Conservation (phyloP, 1,140 invertebrate genomes). For the Drosophila kikkawai region DNA sequence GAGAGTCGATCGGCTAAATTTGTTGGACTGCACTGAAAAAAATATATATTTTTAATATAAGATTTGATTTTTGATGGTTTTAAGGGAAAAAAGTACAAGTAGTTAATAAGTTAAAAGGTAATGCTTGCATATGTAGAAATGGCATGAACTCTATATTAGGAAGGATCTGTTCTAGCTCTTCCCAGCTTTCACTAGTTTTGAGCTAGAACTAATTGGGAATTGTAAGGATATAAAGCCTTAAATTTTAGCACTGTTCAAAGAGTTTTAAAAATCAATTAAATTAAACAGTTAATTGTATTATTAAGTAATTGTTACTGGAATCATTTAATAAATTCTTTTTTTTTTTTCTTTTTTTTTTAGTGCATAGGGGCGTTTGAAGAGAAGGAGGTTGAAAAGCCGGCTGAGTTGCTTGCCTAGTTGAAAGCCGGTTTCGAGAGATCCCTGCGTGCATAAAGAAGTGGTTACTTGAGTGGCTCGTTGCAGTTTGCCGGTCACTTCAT, state of each 20-base stretch:
- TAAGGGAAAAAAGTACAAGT: background rate
- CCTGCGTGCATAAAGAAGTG: constrained; percentile 45
- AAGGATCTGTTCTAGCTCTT: background rate
- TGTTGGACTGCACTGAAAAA: background rate
- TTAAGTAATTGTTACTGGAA: background rate
- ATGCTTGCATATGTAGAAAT: no score
- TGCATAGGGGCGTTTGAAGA: constrained; percentile 3
- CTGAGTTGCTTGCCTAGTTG: constrained; percentile 48
- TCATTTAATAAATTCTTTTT: background rate
- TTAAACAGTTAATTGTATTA: background rate
- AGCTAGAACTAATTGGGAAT: background rate
- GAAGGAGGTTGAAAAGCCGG: constrained; percentile 22
- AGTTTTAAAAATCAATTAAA: no score
- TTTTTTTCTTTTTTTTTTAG: background rate
- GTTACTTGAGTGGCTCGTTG: constrained; percentile 61
- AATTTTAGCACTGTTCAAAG: background rate
- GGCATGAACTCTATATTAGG: no score
- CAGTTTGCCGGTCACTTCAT: constrained; percentile 62
- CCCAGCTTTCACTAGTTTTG: background rate
- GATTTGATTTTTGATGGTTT: background rate
- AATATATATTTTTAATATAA: background rate
- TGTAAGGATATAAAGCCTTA: background rate
- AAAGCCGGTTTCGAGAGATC: constrained; percentile 65
- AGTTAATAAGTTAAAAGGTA: background rate
- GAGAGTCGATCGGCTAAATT: constrained; percentile 14